A percentile compares a stretch with the other conserved stretches of the same genome.
Conservation (phyloP, 2,113 vertebrate genomes). For the Epinephelus fuscoguttatus region DNA sequence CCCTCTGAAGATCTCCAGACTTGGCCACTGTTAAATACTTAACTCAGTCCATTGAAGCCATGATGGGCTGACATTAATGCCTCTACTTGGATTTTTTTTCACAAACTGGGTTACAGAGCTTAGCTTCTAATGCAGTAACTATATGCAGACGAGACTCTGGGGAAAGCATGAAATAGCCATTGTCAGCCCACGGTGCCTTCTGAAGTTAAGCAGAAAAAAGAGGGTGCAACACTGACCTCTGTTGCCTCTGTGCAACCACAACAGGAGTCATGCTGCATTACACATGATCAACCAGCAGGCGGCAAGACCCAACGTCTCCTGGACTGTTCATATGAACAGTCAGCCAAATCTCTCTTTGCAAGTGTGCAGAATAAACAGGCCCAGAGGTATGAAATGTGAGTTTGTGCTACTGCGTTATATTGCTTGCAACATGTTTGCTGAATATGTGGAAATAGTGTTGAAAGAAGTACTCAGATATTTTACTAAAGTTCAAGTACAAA, state of each 20-base stretch:
- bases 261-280: too few relatives aligned
- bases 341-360: not conserved
- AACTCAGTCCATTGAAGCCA: conserved; percentile 15
- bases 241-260: conserved; percentile 17
- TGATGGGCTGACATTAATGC: conserved; percentile 33
- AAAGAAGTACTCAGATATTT: too few relatives aligned
- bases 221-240: conserved; percentile 54
- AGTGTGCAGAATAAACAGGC: not conserved
- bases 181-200: not conserved
- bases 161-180: conserved; percentile 17
- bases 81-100: not conserved
- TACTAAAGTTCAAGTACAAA: too few relatives aligned
- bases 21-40: conserved; percentile 4
- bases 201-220: not conserved
- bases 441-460: too few relatives aligned
- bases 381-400: not conserved
- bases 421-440: too few relatives aligned
- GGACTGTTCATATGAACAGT: not conserved
- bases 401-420: not conserved
- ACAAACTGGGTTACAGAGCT: conserved; percentile 19
- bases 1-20: conserved; percentile 41
- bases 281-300: conserved; percentile 75
- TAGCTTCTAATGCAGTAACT: conserved; percentile 12
- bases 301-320: conserved; percentile 31
- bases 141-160: not conserved